A percentile compares a stretch with the other conserved stretches of the same genome.
phyloP scores from a whole-genome alignment of 2,797 vertebrate species.

The Hypotaenidia okinawae region DNA sequence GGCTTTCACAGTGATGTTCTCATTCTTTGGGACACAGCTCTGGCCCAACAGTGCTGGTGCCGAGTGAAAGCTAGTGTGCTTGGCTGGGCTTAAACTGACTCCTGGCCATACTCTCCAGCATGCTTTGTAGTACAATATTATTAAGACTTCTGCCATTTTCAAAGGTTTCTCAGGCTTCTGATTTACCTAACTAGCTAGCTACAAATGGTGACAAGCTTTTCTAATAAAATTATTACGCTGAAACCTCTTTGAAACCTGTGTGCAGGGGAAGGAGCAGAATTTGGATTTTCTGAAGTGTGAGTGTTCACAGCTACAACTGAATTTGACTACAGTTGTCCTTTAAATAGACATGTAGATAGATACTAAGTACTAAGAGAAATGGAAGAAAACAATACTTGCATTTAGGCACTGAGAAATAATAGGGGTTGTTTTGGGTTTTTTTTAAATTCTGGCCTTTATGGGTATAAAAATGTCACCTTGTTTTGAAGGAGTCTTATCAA shows the following conservation, averaged over 20 bases:
- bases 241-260: background rate
- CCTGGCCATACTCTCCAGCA: background rate
- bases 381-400: background rate
- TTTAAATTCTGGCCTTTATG: background rate
- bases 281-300: background rate
- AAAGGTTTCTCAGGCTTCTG: background rate
- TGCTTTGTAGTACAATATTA: background rate
- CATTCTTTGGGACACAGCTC: background rate
- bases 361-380: background rate
- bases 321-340: background rate
- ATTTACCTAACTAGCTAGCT: background rate
- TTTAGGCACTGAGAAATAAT: background rate
- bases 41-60: background rate
- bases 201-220: background rate
- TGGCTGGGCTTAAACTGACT: background rate
- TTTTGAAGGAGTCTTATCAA: constrained; percentile 9
- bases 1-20: background rate
- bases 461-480: background rate
- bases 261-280: background rate
- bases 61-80: background rate
- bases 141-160: background rate
- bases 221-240: background rate
- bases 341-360: background rate
- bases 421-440: background rate
- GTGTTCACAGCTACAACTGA: background rate